phyloP scores from a whole-genome alignment of 2,888 invertebrate genomes.

The Meghimatium bilineatum region DNA sequence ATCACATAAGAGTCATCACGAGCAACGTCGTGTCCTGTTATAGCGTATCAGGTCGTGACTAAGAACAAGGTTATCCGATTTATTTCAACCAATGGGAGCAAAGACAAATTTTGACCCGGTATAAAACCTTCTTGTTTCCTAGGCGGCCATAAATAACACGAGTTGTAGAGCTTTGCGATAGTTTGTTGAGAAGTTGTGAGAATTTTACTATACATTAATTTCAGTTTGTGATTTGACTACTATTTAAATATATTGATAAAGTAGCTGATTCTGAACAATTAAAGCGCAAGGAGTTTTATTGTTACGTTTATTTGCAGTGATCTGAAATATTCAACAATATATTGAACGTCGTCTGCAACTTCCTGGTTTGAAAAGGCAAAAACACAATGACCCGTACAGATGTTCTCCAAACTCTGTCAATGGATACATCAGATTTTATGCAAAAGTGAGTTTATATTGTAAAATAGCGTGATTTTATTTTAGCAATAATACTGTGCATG shows the following conservation, averaged over 20 bases:
- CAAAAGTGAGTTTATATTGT: constrained; percentile 39
- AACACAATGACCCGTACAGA: background rate
- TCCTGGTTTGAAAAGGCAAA: background rate
- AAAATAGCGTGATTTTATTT: background rate
- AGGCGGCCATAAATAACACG: background rate
- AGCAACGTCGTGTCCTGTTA: background rate
- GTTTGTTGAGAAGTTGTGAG: too few relatives aligned
- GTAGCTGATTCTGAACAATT: background rate
- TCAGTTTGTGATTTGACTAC: too few relatives aligned
- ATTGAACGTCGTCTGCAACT: background rate
- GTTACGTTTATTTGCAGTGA: background rate
- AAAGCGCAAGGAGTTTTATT: background rate
- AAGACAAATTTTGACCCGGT: constrained; percentile 35
- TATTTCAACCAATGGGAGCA: constrained; percentile 35
- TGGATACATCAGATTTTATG: constrained; percentile 33
- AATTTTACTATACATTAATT: too few relatives aligned
- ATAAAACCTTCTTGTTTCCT: constrained; percentile 4
- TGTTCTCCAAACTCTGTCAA: constrained; percentile 22
- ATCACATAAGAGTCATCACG: constrained; percentile 20
- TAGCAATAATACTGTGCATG: background rate
- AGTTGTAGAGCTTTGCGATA: too few relatives aligned
- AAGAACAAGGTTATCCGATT: constrained; percentile 15
- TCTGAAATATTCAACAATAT: too few relatives aligned
- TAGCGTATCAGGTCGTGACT: background rate
- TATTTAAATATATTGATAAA: too few relatives aligned